phyloP scores from a whole-genome alignment of 2,797 vertebrate genomes.

The Sardinella longiceps region DNA sequence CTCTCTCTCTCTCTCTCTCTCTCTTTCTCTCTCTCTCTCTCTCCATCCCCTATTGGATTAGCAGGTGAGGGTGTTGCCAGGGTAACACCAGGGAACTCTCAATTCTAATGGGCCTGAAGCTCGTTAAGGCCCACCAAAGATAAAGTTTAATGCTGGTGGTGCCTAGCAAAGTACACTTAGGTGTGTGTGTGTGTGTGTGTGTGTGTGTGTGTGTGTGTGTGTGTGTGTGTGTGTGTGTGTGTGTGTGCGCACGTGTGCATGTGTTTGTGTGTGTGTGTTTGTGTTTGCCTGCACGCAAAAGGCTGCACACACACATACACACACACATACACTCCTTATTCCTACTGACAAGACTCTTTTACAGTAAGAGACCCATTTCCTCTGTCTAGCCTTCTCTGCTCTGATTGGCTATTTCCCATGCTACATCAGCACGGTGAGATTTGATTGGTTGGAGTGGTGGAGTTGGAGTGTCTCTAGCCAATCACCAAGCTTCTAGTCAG shows the following conservation, averaged over 20 bases:
- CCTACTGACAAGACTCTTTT: background rate
- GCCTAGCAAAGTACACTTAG: background rate
- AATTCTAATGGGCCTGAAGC: conserved; percentile 3
- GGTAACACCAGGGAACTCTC: conserved; percentile 33
- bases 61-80: conserved; percentile 32
- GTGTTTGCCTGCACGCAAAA: background rate
- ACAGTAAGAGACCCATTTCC: conserved; percentile 14
- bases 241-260: too few species aligned
- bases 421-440: background rate
- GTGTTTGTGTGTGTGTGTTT: background rate
- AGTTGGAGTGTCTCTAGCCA: background rate
- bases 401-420: background rate
- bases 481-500: background rate
- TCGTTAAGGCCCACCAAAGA: conserved; percentile 12
- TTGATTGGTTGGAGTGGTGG: background rate
- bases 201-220: conserved; percentile 1
- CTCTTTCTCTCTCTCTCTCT: conserved; percentile 25
- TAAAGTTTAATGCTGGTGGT: conserved; percentile 27
- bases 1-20: conserved; percentile 19
- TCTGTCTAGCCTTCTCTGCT: background rate
- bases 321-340: background rate
- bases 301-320: background rate
- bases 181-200: background rate
- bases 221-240: background rate
- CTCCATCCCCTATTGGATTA: conserved; percentile 21